phyloP scores from a whole-genome alignment of 92 coral and sea anemone genomes.

The Isaurus tuberculatus region DNA sequence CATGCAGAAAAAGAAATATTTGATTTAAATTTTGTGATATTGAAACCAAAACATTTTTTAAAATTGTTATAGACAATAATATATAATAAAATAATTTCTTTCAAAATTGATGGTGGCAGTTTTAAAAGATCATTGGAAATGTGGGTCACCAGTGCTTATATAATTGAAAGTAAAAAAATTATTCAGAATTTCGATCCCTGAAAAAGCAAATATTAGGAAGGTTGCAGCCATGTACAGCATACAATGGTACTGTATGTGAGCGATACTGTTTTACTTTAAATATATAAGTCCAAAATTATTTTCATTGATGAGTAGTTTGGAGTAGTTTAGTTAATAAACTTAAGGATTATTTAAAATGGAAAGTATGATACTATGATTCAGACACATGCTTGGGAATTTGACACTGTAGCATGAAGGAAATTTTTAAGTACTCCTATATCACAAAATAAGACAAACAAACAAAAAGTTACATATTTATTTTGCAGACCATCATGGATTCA shows the following conservation, averaged over 20 bases:
- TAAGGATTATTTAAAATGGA: neutral
- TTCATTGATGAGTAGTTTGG: neutral
- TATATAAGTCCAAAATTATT: neutral
- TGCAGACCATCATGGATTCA: conserved; percentile 24
- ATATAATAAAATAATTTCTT: too few species aligned
- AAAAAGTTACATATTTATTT: conserved; percentile 1
- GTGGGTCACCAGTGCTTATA: too few species aligned
- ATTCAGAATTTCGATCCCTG: too few species aligned
- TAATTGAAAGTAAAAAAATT: too few species aligned
- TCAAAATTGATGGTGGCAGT: neutral
- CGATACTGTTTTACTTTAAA: neutral
- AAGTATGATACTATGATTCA: neutral
- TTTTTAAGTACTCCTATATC: neutral
- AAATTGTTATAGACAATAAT: neutral
- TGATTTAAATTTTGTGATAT: neutral
- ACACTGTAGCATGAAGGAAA: neutral
- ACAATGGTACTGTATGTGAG: conserved; percentile 9
- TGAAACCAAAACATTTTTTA: neutral
- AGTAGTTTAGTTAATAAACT: neutral
- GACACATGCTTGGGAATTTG: neutral
- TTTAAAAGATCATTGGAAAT: too few species aligned
- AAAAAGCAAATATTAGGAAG: neutral
- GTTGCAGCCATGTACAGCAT: neutral
- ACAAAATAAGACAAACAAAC: conserved; percentile 10
- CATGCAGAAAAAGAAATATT: neutral